These are phyloP conservation scores for Arrhamphus sclerolepis DNA, from an alignment of 2,797 vertebrate species.

Conservation along the genomic window DNA sequence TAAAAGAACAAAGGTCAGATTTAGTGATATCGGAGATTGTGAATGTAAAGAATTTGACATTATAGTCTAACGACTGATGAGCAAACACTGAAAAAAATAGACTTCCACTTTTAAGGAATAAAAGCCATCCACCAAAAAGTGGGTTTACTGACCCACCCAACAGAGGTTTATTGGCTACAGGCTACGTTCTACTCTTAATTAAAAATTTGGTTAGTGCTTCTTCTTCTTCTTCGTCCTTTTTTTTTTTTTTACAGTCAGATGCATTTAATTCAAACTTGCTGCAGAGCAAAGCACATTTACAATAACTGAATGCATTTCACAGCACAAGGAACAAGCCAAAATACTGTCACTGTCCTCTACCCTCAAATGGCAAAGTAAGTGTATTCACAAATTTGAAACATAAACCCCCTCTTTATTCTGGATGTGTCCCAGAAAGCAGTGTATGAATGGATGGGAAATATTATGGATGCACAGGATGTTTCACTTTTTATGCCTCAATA, in stretches of 20 bases:
- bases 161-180: too few species aligned
- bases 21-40: not conserved
- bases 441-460: conserved; percentile 20
- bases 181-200: too few species aligned
- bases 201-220: conserved; percentile 8
- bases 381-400: conserved; percentile 35
- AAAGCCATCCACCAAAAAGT: not conserved
- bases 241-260: not conserved
- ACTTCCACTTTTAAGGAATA: not conserved
- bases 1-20: not conserved
- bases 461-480: conserved; percentile 30
- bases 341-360: conserved; percentile 27
- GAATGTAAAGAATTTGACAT: not conserved
- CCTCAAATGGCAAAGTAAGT: conserved; percentile 28
- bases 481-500: conserved; percentile 43
- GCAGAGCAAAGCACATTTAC: conserved; percentile 26
- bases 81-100: not conserved
- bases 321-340: conserved; percentile 25
- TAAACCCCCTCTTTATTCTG: conserved; percentile 26
- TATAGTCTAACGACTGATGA: not conserved
- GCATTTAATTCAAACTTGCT: conserved; percentile 27
- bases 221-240: too few species aligned
- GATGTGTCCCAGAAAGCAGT: conserved; percentile 23
- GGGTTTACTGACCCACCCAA: not conserved
- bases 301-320: conserved; percentile 41